Evolutionary conservation across 2,888 invertebrate genomes (phyloP).

Genomic region (Andrena bucephala): DNA sequence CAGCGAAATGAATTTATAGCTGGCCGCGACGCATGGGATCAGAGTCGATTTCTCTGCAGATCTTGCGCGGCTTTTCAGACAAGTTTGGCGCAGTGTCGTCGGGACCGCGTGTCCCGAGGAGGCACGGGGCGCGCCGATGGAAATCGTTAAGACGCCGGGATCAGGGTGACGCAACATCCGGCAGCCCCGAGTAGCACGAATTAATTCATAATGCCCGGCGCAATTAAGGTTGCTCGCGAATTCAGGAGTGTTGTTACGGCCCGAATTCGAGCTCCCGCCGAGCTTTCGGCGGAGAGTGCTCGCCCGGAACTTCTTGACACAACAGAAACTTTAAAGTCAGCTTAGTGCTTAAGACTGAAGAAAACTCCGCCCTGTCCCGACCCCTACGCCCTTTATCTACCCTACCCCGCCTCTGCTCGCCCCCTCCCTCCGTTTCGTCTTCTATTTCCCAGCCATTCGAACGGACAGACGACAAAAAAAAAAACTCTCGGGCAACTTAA

Average conservation of each 20-base stretch:
- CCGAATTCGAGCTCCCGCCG: constrained; percentile 43
- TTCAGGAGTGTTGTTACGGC: constrained; percentile 70
- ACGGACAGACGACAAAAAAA: constrained; percentile 2
- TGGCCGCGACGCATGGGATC: background rate
- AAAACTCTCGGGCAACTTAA: constrained; percentile 49
- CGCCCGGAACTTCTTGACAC: constrained; percentile 75
- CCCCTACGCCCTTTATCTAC: constrained; percentile 42
- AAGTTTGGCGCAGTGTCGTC: background rate
- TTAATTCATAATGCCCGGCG: constrained; percentile 73
- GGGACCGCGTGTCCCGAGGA: background rate
- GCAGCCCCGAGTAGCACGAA: constrained; percentile 62
- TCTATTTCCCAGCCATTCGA: constrained; percentile 34
- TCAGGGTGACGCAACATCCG: constrained; percentile 34
- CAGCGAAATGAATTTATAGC: background rate
- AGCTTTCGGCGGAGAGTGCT: constrained; percentile 64
- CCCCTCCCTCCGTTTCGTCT: background rate
- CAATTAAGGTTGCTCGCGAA: constrained; percentile 77
- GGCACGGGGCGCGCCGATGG: background rate
- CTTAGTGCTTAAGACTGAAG: constrained; percentile 73
- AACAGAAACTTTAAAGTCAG: constrained; percentile 78
- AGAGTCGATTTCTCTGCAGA: background rate
- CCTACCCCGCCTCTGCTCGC: background rate
- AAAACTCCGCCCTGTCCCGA: constrained; percentile 48
- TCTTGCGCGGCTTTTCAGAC: background rate
- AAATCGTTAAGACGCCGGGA: constrained; percentile 35